These are phyloP conservation scores for Sitobion miscanthi DNA, from an alignment of 1,140 invertebrate species.

Conservation along the genomic window DNA sequence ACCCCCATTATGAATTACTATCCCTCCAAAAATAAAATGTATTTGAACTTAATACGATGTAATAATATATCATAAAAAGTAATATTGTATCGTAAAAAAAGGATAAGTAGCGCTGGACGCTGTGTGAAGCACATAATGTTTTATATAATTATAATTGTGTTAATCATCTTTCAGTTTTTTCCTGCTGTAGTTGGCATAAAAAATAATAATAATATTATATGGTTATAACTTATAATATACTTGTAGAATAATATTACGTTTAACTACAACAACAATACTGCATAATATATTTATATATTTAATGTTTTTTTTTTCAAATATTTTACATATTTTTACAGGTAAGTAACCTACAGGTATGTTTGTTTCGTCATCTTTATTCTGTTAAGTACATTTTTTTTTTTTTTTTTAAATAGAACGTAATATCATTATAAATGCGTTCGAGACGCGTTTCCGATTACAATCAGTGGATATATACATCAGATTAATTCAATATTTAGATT, in stretches of 20 bases:
- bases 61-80: background rate
- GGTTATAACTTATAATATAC: too few species aligned
- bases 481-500: constrained; percentile 13
- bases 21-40: background rate
- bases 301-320: background rate
- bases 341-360: background rate
- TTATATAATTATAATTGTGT: too few species aligned
- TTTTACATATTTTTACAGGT: background rate
- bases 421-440: background rate
- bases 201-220: background rate
- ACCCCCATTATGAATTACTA: background rate
- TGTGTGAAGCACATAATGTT: background rate
- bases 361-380: background rate
- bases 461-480: background rate
- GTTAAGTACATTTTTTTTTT: background rate
- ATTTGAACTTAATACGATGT: background rate
- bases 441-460: background rate
- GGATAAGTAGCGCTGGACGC: background rate
- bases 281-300: too few species aligned
- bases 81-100: background rate
- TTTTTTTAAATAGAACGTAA: background rate
- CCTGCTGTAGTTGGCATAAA: background rate
- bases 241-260: too few species aligned
- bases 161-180: background rate
- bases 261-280: too few species aligned